These are phyloP conservation scores for Crotalus helleri DNA, from an alignment of 2,113 vertebrate species.

Conservation along the genomic window DNA sequence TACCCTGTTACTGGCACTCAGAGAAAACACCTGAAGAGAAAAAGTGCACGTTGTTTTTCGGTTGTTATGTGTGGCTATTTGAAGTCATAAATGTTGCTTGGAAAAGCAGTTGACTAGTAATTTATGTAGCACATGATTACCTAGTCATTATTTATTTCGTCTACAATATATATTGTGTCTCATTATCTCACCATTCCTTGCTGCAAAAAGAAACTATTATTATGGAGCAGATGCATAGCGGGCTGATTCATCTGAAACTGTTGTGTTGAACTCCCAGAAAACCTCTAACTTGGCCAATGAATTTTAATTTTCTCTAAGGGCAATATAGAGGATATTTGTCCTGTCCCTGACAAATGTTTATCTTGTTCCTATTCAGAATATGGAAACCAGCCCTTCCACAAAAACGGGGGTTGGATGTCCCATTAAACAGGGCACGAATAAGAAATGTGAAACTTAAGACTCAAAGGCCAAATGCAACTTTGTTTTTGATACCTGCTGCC, in stretches of 20 bases:
- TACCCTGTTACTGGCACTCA: background rate
- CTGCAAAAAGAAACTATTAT: background rate
- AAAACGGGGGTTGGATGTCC: background rate
- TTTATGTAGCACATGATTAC: background rate
- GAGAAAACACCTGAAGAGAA: background rate
- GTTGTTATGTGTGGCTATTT: background rate
- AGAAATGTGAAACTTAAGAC: background rate
- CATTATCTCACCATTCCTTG: background rate
- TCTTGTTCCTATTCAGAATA: background rate
- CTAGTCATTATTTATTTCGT: background rate
- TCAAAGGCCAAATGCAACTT: background rate
- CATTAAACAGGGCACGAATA: background rate
- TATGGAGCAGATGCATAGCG: background rate
- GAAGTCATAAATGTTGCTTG: background rate
- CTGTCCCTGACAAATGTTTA: background rate
- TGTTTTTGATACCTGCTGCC: background rate
- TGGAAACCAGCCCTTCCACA: background rate
- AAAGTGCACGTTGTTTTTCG: background rate
- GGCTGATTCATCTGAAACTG: background rate
- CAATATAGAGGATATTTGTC: background rate
- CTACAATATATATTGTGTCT: background rate
- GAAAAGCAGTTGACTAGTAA: background rate
- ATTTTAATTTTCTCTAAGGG: background rate
- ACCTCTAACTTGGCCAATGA: background rate
- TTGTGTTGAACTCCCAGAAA: background rate